A percentile compares a stretch with the other conserved stretches of the same genome.
Conservation (phyloP, 2,888 invertebrate genomes). For the Mesoligia furuncula region DNA sequence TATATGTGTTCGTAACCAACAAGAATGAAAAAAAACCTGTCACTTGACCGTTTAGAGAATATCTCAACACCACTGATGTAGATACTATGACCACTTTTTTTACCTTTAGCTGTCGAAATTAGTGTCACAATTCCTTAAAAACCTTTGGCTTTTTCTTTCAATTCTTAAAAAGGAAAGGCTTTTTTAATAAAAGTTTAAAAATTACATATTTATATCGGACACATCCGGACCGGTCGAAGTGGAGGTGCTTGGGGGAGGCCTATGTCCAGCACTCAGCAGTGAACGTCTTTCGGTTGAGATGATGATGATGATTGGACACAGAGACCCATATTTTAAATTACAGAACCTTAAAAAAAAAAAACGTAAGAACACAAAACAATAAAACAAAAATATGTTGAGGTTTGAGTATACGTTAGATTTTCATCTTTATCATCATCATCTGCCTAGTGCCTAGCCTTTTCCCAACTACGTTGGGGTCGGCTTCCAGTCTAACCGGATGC, state of each 20-base stretch:
- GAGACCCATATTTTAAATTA: not conserved
- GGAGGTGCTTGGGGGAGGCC: no score
- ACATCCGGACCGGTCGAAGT: no score
- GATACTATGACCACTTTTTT: slow-evolving; percentile 81
- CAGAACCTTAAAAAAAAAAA: not conserved
- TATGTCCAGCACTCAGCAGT: no score
- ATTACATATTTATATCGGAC: not conserved
- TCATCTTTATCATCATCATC: not conserved
- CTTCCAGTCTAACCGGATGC: no score
- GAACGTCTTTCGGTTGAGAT: no score
- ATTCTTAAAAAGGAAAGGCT: no score
- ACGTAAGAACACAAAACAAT: not conserved
- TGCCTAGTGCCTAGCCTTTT: no score
- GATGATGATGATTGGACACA: not conserved
- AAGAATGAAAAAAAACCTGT: slow-evolving; percentile 81
- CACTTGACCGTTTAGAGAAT: slow-evolving; percentile 86
- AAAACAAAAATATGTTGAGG: not conserved
- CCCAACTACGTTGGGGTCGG: no score
- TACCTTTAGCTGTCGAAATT: not conserved
- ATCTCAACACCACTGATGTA: slow-evolving; percentile 87
- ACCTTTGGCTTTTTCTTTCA: no score
- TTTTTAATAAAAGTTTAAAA: not conserved
- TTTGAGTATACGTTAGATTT: no score
- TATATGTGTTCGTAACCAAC: slow-evolving; percentile 81
- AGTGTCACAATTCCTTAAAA: no score